A percentile compares a stretch with the other conserved stretches of the same genome.
phyloP scores from a whole-genome alignment of 2,888 invertebrate genomes.

The Athripsodes cinereus region DNA sequence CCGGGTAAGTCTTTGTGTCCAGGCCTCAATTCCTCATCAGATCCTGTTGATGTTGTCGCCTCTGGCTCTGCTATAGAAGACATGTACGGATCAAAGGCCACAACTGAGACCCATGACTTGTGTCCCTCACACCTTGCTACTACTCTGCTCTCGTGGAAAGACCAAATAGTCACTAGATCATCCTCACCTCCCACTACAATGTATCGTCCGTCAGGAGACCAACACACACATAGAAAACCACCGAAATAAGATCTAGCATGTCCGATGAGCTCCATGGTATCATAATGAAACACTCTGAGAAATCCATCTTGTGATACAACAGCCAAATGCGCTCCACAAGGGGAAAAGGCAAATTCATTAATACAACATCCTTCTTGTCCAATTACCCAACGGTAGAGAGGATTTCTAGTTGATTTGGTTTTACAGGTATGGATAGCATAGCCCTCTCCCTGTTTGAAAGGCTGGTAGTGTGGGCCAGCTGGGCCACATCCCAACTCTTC shows the following conservation, averaged over 20 bases:
- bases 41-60: constrained; percentile 47
- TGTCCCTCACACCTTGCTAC: constrained; percentile 98
- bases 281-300: constrained; percentile 92
- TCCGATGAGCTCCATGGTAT: constrained; percentile 93
- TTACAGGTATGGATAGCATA: constrained; percentile 94
- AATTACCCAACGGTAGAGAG: constrained; percentile 86
- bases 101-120: constrained; percentile 96
- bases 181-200: constrained; percentile 98
- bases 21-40: constrained; percentile 50
- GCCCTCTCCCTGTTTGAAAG: constrained; percentile 91
- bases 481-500: constrained; percentile 90
- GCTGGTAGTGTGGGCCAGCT: constrained; percentile 88
- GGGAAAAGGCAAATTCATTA: constrained; percentile 96
- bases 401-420: constrained; percentile 93
- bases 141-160: constrained; percentile 83
- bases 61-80: constrained; percentile 64
- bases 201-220: constrained; percentile 95
- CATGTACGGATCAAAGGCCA: constrained; percentile 87
- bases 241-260: constrained; percentile 96
- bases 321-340: constrained; percentile 87
- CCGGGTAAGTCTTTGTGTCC: constrained; percentile 43
- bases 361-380: constrained; percentile 77
- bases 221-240: constrained; percentile 93
- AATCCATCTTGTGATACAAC: constrained; percentile 94
- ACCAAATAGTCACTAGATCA: constrained; percentile 97